Evolutionary conservation across 2,113 vertebrate species (phyloP), one percentile per base, ranked within the genome.

Genomic region (Indicator maculatus): DNA sequence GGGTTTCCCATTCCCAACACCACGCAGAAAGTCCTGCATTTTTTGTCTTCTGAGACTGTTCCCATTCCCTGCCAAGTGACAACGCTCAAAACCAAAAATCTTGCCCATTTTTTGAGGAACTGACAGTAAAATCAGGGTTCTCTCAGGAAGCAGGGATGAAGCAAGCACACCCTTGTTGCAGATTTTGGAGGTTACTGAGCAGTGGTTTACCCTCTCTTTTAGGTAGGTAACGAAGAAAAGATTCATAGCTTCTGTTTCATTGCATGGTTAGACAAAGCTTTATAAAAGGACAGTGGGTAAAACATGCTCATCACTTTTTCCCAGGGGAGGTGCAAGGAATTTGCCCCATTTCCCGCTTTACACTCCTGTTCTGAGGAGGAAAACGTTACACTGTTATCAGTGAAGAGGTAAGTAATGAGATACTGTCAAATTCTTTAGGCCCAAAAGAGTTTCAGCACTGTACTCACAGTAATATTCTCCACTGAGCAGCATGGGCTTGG

Each of bases 401-500:
- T 18, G 12, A 50, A 30, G 19, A 31, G 36, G 18, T 44, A 80
- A 67, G 15, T 28, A 71, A 19, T 31, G 36, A 89, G 1, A 1
- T 44, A 33, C 20, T 17, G 39, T 11, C 1, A 0, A 67, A 9
- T 2, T 9, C 59, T 86, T 90, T 20, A 28, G 30, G 24, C 47
- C 53, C 27, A 20, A 39, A 28, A 63, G 38, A 31, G 47, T 39
- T 83, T 85, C 9, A 41, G 60, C 38, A 31, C 21, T 38, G 79
- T 36, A 27, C 12, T 60, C 14, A 17, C 3, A 10, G 39, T 30
- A 53, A 16, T 8, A 19, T 59, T 41, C 71, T 87, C 36, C 31
- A 31, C 17, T 1, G 3, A 0, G 0, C 24, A 16, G 19, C 45
- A 3, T 11, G 28, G 30, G 69, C 53, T 33, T 33, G 21, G 59